phyloP scores from a whole-genome alignment of 2,113 vertebrate genomes.

The Salvelinus fontinalis region DNA sequence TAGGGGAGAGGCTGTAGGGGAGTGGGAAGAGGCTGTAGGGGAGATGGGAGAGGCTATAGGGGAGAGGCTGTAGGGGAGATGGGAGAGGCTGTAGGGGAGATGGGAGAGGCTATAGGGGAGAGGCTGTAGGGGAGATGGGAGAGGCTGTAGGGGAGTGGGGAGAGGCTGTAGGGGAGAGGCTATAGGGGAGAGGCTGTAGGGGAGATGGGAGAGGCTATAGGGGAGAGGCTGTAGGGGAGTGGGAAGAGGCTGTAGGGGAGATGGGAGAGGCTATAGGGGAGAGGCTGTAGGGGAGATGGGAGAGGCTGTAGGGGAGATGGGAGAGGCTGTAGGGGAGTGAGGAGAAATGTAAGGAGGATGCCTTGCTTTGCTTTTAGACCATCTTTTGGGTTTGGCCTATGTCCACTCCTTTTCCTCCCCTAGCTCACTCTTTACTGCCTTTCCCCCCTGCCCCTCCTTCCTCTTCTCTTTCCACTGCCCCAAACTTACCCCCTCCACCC shows the following conservation, averaged over 20 bases:
- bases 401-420: too few species aligned
- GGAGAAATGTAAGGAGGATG: too few species aligned
- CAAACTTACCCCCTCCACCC: slow-evolving; percentile 3
- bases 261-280: not conserved
- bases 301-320: too few species aligned
- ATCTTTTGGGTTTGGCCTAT: too few species aligned
- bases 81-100: not conserved
- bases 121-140: not conserved
- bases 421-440: too few species aligned
- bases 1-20: too few species aligned
- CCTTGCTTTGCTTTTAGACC: too few species aligned
- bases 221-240: not conserved
- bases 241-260: not conserved
- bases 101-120: not conserved
- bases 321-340: slow-evolving; percentile 15
- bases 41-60: not conserved
- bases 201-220: too few species aligned
- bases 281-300: not conserved
- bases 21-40: not conserved
- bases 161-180: not conserved
- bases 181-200: not conserved
- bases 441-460: slow-evolving; percentile 10
- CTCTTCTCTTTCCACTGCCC: slow-evolving; percentile 6
- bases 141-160: not conserved
- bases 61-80: not conserved